These are phyloP conservation scores for Leptinotarsa texana DNA, from an alignment of 1,140 invertebrate genomes.

Conservation along the genomic window DNA sequence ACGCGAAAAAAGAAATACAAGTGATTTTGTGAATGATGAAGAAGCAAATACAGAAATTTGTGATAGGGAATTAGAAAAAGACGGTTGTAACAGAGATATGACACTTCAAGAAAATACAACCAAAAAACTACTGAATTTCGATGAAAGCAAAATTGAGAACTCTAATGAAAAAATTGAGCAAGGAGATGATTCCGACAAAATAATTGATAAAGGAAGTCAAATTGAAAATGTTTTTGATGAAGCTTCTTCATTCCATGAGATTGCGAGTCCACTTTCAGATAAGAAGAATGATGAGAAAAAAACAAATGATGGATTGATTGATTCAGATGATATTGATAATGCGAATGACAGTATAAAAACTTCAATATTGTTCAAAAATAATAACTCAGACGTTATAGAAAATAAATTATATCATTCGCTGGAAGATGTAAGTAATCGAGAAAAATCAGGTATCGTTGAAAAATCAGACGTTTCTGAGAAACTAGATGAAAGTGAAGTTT, in stretches of 20 bases:
- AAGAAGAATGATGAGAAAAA: no score
- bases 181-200: background rate
- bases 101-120: background rate
- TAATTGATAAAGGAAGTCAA: no score
- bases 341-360: no score
- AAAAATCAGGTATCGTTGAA: background rate
- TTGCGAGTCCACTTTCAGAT: no score
- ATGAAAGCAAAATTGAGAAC: background rate
- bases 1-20: background rate
- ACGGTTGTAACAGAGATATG: background rate
- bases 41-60: background rate
- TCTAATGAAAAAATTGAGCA: background rate
- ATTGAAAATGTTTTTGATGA: no score
- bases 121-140: background rate
- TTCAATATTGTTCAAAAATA: no score
- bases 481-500: background rate
- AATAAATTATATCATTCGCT: no score
- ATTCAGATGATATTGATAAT: no score
- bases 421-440: background rate
- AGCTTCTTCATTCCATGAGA: no score
- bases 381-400: no score
- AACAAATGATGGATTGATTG: no score
- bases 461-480: background rate
- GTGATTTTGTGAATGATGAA: background rate
- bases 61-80: background rate